These are phyloP conservation scores for Microplitis mediator DNA, from an alignment of 1,140 invertebrate species.

Conservation along the genomic window DNA sequence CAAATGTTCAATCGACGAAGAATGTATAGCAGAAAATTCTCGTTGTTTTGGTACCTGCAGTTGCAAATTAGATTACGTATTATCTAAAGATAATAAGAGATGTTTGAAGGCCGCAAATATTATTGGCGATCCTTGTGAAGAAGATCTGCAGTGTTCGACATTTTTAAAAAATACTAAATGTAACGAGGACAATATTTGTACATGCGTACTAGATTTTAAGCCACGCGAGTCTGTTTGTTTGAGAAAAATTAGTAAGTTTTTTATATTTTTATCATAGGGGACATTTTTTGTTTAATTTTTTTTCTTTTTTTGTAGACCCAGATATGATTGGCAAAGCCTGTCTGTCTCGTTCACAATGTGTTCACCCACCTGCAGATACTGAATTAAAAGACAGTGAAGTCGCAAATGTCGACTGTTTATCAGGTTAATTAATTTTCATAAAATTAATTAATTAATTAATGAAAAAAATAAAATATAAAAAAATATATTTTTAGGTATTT, in stretches of 20 bases:
- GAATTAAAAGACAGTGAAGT: constrained; percentile 40
- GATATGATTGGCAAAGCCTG: constrained; percentile 42
- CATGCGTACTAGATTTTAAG: constrained; percentile 43
- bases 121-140: constrained; percentile 49
- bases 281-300: not conserved
- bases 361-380: constrained; percentile 41
- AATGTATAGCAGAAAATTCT: constrained; percentile 48
- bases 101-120: constrained; percentile 47
- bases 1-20: constrained; percentile 42
- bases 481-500: constrained; percentile 36
- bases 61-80: constrained; percentile 48
- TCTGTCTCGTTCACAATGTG: constrained; percentile 41
- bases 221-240: constrained; percentile 42
- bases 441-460: not conserved
- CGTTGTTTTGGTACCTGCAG: constrained; percentile 43
- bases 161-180: constrained; percentile 44
- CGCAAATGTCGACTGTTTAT: constrained; percentile 48
- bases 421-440: constrained; percentile 37
- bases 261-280: not conserved
- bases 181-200: constrained; percentile 39
- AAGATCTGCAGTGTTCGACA: constrained; percentile 47
- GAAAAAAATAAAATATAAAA: not conserved
- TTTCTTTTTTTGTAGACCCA: constrained; percentile 27
- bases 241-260: constrained; percentile 43
- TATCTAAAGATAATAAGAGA: constrained; percentile 38